These are phyloP conservation scores for Colius striatus DNA, from an alignment of 2,113 vertebrate species.

Conservation along the genomic window DNA sequence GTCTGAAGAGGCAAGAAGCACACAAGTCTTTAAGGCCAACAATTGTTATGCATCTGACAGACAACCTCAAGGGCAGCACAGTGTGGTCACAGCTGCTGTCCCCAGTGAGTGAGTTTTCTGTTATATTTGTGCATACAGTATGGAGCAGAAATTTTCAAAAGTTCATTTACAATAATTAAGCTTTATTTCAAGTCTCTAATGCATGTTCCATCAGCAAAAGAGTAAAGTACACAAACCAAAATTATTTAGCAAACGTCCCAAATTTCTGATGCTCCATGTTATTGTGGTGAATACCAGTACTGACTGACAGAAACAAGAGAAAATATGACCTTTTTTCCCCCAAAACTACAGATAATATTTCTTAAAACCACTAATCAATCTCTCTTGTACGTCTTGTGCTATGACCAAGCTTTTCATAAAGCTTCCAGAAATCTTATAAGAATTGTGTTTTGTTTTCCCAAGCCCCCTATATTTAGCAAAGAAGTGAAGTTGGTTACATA, in stretches of 20 bases:
- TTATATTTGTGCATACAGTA: background rate
- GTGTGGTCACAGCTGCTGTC: background rate
- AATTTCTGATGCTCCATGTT: background rate
- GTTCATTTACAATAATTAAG: background rate
- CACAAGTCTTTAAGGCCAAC: background rate
- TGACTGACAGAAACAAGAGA: background rate
- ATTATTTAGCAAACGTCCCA: background rate
- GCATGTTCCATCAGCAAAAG: background rate
- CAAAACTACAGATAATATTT: background rate
- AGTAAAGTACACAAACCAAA: background rate
- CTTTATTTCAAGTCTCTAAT: background rate
- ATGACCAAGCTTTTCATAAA: background rate
- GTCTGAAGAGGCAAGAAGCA: background rate
- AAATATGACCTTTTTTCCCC: background rate
- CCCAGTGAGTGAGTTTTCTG: background rate
- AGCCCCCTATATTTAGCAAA: background rate
- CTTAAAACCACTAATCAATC: background rate
- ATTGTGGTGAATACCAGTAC: background rate
- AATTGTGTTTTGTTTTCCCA: background rate
- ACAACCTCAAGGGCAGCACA: background rate
- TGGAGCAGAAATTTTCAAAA: background rate
- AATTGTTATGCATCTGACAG: background rate
- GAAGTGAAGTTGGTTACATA: background rate
- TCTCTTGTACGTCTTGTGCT: background rate
- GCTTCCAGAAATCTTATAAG: background rate